These are phyloP conservation scores for Allophyes oxyacanthae DNA, from an alignment of 2,888 invertebrate species.

Conservation along the genomic window DNA sequence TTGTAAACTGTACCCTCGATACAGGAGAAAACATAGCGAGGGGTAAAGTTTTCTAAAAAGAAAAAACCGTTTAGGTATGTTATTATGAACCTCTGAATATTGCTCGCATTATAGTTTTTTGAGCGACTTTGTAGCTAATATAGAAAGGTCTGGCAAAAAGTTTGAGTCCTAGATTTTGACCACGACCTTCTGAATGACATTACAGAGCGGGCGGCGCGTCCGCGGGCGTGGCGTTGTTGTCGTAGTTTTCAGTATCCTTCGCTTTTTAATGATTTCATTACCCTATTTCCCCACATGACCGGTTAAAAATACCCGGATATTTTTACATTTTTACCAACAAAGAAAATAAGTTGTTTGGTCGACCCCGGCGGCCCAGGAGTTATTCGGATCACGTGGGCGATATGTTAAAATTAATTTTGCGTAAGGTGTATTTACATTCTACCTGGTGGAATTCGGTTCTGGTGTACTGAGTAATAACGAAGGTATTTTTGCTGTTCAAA, in stretches of 20 bases:
- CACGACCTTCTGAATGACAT: too few relatives aligned
- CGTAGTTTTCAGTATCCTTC: conserved; percentile 10
- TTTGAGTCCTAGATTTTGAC: too few relatives aligned
- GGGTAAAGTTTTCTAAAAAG: too few relatives aligned
- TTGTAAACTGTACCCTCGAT: too few relatives aligned
- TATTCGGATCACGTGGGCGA: conserved; percentile 71
- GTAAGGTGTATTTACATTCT: conserved; percentile 73
- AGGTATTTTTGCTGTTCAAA: conserved; percentile 68
- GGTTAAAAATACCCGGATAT: conserved; percentile 47
- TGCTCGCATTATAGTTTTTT: too few relatives aligned
- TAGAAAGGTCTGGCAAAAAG: too few relatives aligned
- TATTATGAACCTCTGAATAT: too few relatives aligned
- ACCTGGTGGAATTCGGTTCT: conserved; percentile 78
- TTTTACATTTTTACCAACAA: conserved; percentile 57
- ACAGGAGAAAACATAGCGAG: too few relatives aligned
- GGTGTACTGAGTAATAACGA: conserved; percentile 79
- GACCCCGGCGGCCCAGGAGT: conserved; percentile 48
- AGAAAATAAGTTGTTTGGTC: conserved; percentile 71
- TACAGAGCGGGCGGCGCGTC: too few relatives aligned
- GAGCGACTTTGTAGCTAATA: too few relatives aligned
- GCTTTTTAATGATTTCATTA: conserved; percentile 56
- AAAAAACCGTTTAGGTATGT: too few relatives aligned
- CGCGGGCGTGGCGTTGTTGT: conserved; percentile 9
- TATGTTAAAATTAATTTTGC: conserved; percentile 69
- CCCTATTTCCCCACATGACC: conserved; percentile 49